A percentile compares a stretch with the other conserved stretches of the same genome.
Conservation (phyloP, 2,888 invertebrate species). For the Girardia tigrina region DNA sequence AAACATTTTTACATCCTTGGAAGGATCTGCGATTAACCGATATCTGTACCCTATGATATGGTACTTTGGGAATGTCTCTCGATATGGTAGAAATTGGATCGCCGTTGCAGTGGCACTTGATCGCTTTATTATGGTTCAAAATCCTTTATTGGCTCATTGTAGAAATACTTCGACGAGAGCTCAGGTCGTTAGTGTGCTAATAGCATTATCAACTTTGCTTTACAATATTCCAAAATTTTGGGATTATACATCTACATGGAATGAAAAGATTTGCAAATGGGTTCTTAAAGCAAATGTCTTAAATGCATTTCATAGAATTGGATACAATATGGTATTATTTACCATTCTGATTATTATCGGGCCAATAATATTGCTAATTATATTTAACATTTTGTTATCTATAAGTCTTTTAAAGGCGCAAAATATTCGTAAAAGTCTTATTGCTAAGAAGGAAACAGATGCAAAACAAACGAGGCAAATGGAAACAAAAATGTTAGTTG, state of each 20-base stretch:
- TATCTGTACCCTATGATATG: constrained; percentile 14
- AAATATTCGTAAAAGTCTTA: constrained; percentile 29
- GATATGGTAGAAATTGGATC: constrained; percentile 35
- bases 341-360: constrained; percentile 28
- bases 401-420: constrained; percentile 29
- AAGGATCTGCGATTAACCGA: neutral
- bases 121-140: constrained; percentile 32
- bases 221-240: constrained; percentile 34
- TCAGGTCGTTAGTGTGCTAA: neutral
- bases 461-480: neutral
- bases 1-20: neutral
- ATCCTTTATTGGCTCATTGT: constrained; percentile 31
- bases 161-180: constrained; percentile 30
- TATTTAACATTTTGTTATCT: constrained; percentile 32
- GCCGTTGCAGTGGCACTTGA: constrained; percentile 34
- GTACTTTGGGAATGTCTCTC: constrained; percentile 30
- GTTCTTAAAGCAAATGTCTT: neutral
- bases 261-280: neutral
- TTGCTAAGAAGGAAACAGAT: neutral
- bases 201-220: constrained; percentile 24
- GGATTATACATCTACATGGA: constrained; percentile 25
- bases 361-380: constrained; percentile 32
- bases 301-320: neutral
- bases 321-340: constrained; percentile 26
- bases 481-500: constrained; percentile 32